A percentile compares a stretch with the other conserved stretches of the same genome.
Conservation (phyloP, 2,113 vertebrate species). For the Pollimyrus isidori region DNA sequence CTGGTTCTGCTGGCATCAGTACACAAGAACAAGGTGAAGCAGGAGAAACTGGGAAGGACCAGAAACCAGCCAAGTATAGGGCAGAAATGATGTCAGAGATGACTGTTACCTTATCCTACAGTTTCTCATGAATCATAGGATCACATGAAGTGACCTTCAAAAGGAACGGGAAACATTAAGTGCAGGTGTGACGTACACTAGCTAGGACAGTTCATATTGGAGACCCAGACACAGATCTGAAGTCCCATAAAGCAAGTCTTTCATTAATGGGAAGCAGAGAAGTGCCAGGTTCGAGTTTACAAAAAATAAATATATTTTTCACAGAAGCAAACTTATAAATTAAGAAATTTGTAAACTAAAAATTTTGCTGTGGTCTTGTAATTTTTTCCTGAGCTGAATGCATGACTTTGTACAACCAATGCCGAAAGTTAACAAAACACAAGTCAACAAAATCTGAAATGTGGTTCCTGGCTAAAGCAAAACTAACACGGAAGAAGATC, state of each 20-base stretch:
- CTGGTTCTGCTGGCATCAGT: neutral
- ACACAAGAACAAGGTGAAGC: neutral
- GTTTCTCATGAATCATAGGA: neutral
- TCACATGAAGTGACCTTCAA: neutral
- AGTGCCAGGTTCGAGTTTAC: neutral
- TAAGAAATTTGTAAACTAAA: neutral
- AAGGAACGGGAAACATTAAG: too few species aligned
- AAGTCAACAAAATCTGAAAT: neutral
- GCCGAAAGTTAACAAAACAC: neutral
- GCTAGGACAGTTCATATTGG: too few species aligned
- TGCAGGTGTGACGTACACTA: too few species aligned
- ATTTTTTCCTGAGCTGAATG: neutral
- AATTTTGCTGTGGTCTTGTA: neutral
- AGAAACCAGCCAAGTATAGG: neutral
- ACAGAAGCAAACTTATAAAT: neutral
- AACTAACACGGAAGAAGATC: neutral
- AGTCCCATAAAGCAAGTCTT: neutral
- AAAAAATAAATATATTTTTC: neutral
- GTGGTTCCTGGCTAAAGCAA: neutral
- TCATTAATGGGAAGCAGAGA: neutral
- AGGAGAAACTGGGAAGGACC: neutral
- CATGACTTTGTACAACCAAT: neutral
- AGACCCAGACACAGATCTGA: neutral
- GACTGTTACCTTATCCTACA: neutral
- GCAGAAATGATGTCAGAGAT: neutral